Base-by-base conservation (phyloP, 2,888 invertebrate genomes). In the Spilosoma lubricipeda region DNA sequence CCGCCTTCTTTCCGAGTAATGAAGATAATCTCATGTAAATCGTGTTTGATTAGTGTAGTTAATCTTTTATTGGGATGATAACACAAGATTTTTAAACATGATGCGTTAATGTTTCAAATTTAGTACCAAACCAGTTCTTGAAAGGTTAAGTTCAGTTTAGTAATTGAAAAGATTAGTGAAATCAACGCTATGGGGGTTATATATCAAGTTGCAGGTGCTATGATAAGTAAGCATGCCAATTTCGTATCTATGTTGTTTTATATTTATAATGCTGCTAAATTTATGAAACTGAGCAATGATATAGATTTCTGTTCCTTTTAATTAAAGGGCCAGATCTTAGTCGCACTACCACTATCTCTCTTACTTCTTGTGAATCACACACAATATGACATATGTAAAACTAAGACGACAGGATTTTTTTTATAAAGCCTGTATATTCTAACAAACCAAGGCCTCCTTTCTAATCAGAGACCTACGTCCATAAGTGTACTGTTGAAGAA, bases 171-270 rank as follows among this genome's bases (percentile, higher is more conserved):
- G 18, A 20, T 59, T 36, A 39, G 36, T 36, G n/a, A 18, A 36
- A 13, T 7, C 8, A 70, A 45, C 30, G 13, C 30, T 20, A 70
- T 70, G 70, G 70, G 70, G 30, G 18, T 63, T 13, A 13, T 63
- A 30, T 70, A 42, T 70, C 70, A 70, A 70, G 5, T 70, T 45
- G 5, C 30, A 13, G 30, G 70, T 27, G 63, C 70, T 30, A 56
- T 56, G 7, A 70, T 70, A 63, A 70, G 70, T 70, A 27, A 63
- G 70, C 7, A 63, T 8, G 27, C 27, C 0, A 45, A 30, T 48
- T 45, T 67, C 30, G 13, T 13, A 20, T 20, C 45, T 45, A 66
- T 27, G 20, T 30, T 30, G 1, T 13, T 48, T 45, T 20, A 48
- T 11, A 67, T 33, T 67, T 27, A 59, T 45, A 45, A 13, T 15